These are phyloP conservation scores for Phylloscopus trochilus DNA, from an alignment of 2,113 vertebrate species.

Conservation along the genomic window DNA sequence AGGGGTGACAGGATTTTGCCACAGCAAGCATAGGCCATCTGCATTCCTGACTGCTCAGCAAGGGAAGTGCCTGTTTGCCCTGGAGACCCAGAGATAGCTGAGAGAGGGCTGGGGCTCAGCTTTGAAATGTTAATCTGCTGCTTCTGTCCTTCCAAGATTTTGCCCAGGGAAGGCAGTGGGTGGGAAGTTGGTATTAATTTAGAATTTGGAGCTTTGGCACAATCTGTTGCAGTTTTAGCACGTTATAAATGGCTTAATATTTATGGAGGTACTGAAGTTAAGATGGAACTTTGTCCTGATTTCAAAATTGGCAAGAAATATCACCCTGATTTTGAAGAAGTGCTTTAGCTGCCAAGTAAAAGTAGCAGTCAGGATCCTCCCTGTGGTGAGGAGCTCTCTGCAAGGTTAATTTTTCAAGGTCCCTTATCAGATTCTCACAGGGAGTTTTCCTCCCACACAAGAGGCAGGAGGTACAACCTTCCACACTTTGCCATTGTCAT, in stretches of 20 bases:
- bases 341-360: neutral
- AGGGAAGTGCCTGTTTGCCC: conserved; percentile 46
- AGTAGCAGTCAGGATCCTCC: neutral
- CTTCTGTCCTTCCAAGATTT: conserved; percentile 39
- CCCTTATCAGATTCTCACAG: neutral
- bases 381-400: neutral
- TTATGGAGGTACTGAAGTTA: conserved; percentile 30
- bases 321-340: neutral
- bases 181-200: conserved; percentile 54
- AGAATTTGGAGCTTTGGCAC: conserved; percentile 28
- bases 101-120: neutral
- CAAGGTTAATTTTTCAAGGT: conserved; percentile 23
- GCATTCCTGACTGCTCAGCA: conserved; percentile 24
- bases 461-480: neutral
- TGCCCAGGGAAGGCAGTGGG: conserved; percentile 43
- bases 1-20: neutral
- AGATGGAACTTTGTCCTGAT: conserved; percentile 37
- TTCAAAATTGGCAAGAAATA: conserved; percentile 13
- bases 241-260: conserved; percentile 18
- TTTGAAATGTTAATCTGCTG: conserved; percentile 56
- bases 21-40: neutral
- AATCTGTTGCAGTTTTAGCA: conserved; percentile 40
- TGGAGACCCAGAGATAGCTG: conserved; percentile 21
- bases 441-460: neutral
- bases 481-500: neutral